Percentiles rank a stretch among this genome's conserved stretches.
These are phyloP conservation scores for Sterna hirundo DNA, from an alignment of 2,113 vertebrate genomes.

Conservation along the genomic window DNA sequence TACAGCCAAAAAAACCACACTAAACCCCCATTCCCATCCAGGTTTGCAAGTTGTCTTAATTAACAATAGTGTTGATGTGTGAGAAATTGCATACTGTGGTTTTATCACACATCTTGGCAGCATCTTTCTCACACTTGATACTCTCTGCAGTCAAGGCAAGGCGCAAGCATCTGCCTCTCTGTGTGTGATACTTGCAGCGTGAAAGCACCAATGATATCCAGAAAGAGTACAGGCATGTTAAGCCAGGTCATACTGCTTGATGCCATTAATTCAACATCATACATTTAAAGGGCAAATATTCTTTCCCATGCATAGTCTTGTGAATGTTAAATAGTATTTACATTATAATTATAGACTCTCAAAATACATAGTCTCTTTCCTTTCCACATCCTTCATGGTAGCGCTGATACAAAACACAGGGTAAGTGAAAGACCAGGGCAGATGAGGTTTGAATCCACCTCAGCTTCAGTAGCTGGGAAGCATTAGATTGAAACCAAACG, in stretches of 20 bases:
- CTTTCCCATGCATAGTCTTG: background rate
- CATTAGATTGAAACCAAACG: background rate
- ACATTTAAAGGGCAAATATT: background rate
- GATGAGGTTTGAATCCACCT: background rate
- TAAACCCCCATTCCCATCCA: background rate
- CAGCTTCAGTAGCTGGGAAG: background rate
- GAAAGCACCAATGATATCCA: background rate
- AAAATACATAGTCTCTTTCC: background rate
- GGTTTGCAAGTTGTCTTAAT: background rate
- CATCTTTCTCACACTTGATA: background rate
- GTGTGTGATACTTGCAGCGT: background rate
- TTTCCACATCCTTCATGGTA: background rate
- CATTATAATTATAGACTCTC: background rate
- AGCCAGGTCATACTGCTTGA: background rate
- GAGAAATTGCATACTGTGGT: background rate
- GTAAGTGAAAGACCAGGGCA: background rate
- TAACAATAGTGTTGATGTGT: background rate
- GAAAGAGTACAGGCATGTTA: background rate
- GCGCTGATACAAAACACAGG: background rate
- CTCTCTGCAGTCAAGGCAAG: background rate
- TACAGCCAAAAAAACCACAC: background rate
- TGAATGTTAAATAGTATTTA: background rate
- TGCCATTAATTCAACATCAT: background rate
- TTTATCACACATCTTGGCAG: background rate
- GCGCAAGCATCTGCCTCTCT: background rate